Evolutionary conservation across 2,113 vertebrate genomes (phyloP).

Genomic region (Pantherophis guttatus): DNA sequence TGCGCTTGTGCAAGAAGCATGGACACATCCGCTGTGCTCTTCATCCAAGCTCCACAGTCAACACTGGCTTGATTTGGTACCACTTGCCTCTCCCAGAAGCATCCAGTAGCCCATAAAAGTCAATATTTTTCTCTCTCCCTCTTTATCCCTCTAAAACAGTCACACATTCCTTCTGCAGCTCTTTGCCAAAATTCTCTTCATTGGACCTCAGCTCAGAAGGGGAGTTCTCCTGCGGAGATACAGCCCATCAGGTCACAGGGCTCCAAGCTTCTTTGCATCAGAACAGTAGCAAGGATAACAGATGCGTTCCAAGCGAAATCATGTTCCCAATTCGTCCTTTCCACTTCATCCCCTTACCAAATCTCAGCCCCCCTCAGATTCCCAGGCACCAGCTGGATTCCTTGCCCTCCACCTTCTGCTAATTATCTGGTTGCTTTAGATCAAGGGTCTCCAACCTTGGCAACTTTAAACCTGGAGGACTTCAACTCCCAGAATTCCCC

Average conservation of each 20-base stretch:
- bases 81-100: not conserved
- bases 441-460: too few species aligned
- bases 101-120: not conserved
- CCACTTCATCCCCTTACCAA: too few species aligned
- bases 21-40: not conserved
- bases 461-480: too few species aligned
- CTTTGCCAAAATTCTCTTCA: not conserved
- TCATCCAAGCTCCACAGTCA: not conserved
- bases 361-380: too few species aligned
- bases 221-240: not conserved
- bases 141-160: not conserved
- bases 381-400: too few species aligned
- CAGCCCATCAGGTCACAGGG: not conserved
- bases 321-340: too few species aligned
- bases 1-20: not conserved
- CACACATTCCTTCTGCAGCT: not conserved
- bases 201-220: not conserved
- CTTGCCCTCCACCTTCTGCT: too few species aligned
- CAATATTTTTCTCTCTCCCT: not conserved
- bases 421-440: too few species aligned
- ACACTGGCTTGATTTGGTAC: not conserved
- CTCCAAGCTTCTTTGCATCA: too few species aligned
- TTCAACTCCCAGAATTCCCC: too few species aligned
- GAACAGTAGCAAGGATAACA: too few species aligned
- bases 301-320: too few species aligned